phyloP scores from a whole-genome alignment of 2,113 vertebrate species.

The Leptodactylus fuscus region DNA sequence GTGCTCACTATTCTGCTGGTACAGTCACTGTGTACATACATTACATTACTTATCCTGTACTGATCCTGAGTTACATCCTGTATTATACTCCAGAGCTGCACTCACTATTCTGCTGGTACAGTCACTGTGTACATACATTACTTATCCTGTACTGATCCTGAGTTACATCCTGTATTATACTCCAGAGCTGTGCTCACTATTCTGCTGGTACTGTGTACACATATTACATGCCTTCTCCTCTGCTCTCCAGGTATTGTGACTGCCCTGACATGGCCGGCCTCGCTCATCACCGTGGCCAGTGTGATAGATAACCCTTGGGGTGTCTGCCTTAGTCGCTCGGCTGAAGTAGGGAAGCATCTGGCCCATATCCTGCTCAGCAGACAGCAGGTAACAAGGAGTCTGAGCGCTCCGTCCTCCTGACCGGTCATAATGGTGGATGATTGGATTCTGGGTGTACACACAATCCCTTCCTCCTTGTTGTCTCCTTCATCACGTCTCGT shows the following conservation, averaged over 20 bases:
- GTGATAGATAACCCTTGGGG: conserved; percentile 98
- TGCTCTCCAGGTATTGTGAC: conserved; percentile 84
- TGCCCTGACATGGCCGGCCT: conserved; percentile 90
- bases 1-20: too few species aligned
- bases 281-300: conserved; percentile 84
- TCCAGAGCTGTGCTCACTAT: background rate
- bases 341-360: conserved; percentile 93
- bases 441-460: too few species aligned
- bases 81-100: conserved; percentile 1
- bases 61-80: background rate
- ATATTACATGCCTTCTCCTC: background rate
- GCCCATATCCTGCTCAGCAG: conserved; percentile 88
- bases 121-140: background rate
- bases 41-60: background rate
- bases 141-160: conserved; percentile 6
- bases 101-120: background rate
- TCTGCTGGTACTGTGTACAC: background rate
- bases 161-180: conserved; percentile 9
- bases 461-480: too few species aligned
- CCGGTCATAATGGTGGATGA: too few species aligned
- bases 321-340: conserved; percentile 91
- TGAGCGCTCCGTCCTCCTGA: too few species aligned
- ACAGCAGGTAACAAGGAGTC: conserved; percentile 81
- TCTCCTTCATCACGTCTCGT: background rate
- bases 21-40: background rate